A percentile compares a stretch with the other conserved stretches of the same genome.
Evolutionary conservation across 2,888 invertebrate genomes (phyloP).

Genomic region (Sinopyrophorus schimmeli): DNA sequence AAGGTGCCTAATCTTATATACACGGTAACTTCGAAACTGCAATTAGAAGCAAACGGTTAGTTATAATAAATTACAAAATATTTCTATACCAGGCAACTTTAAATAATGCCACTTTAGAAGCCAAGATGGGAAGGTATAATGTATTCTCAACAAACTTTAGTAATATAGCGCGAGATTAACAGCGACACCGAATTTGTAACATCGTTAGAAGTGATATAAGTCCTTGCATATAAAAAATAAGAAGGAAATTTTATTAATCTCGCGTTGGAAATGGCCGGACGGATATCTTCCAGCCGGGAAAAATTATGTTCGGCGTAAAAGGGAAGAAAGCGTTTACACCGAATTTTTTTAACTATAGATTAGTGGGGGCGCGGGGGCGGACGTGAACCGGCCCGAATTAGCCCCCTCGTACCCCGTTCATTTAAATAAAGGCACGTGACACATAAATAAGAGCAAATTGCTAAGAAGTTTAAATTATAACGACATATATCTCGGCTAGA

Average conservation of each 20-base stretch:
- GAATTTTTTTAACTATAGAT: too few species aligned
- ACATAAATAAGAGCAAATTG: constrained; percentile 42
- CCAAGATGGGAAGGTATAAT: constrained; percentile 39
- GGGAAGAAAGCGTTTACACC: neutral
- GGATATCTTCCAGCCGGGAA: neutral
- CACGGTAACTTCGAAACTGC: constrained; percentile 46
- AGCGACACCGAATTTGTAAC: constrained; percentile 45
- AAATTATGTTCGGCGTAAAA: too few species aligned
- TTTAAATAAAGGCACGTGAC: constrained; percentile 33
- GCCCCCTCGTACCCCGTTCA: too few species aligned
- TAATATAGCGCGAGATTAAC: constrained; percentile 53
- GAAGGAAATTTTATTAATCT: constrained; percentile 25
- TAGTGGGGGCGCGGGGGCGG: too few species aligned
- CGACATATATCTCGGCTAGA: constrained; percentile 38
- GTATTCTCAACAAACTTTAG: constrained; percentile 51
- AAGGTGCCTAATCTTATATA: constrained; percentile 36
- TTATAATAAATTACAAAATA: constrained; percentile 53
- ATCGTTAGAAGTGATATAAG: constrained; percentile 32
- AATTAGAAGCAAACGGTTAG: constrained; percentile 52
- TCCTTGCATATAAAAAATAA: constrained; percentile 25
- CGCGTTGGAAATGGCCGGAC: constrained; percentile 2
- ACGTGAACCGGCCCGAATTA: too few species aligned
- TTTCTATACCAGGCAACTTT: constrained; percentile 50
- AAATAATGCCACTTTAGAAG: constrained; percentile 49
- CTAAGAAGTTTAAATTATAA: constrained; percentile 43